phyloP scores from a whole-genome alignment of 64 coral and sea anemone genomes.

The Dendronephthya gigantea region DNA sequence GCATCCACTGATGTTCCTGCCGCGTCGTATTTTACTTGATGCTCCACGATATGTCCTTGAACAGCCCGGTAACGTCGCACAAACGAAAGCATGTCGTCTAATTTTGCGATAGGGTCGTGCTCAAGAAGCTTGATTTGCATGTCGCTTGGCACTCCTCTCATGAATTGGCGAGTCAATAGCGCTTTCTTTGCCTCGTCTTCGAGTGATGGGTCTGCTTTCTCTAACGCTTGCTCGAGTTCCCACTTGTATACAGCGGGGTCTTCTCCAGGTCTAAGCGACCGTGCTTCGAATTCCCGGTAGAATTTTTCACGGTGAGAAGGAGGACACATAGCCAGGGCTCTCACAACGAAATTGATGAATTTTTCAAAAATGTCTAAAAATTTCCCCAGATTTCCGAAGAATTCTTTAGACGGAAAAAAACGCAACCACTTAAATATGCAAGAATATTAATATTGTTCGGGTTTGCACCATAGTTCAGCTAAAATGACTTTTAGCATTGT shows the following conservation, averaged over 20 bases:
- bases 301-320: background rate
- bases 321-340: too few species aligned
- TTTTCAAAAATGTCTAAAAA: too few species aligned
- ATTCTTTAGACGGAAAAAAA: too few species aligned
- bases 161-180: background rate
- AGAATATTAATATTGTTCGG: too few species aligned
- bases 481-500: too few species aligned
- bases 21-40: background rate
- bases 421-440: too few species aligned
- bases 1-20: background rate
- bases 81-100: background rate
- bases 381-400: too few species aligned
- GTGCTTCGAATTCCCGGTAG: background rate
- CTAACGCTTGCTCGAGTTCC: background rate
- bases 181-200: background rate
- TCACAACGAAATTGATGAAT: too few species aligned
- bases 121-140: background rate
- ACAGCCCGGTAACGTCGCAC: background rate
- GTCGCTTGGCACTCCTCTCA: background rate
- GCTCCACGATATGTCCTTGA: background rate
- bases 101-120: background rate
- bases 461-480: too few species aligned
- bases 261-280: background rate
- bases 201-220: background rate
- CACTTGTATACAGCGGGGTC: background rate